Base-by-base conservation (phyloP, 2,888 invertebrate species). In the Tupiocoris notatus region DNA sequence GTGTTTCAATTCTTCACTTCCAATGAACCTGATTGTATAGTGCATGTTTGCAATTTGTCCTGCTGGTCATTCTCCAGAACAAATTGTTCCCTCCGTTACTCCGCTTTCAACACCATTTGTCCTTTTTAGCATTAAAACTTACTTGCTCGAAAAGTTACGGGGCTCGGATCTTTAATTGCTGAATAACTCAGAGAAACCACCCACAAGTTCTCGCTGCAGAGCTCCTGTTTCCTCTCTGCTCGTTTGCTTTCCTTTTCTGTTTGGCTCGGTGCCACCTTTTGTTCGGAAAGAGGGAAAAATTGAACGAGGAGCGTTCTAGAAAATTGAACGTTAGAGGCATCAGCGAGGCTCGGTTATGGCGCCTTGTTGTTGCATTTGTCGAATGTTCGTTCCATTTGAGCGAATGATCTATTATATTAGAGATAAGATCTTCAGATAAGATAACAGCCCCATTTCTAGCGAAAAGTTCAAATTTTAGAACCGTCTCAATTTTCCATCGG, bases 121-220 rank as follows among this genome's bases (percentile, higher is more conserved):
- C 39, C 39, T 39, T 39, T 39, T 39, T 39, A 39, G 54, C 73
- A 62, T 73, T 73, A 73, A 73, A 73, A 73, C 61, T 73, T 73
- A 39, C 54, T 54, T 62, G 73, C 73, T 62, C 54, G 73, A 63
- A 62, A 62, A 73, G 73, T 73, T 73, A 73, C 62, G 73, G 54
- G n/a, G 54, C 54, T 23, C 39, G 39, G 62, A 62, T 63, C 73
- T 73, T 62, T 73, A 73, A 73, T 73, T 73, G 73, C 62, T 73
- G 73, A 61, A 73, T 73, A 73, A 73, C 62, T 73, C 62, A 73
- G 73, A 62, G 54, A 63, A 3, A 62, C 62, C 54, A 6, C 70
- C 3, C 61, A n/a, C n/a, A n/a, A n/a, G 0, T 54, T 24, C 2
- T 56, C 22, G 2, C 67, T n/a, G 3, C 39, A 7, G 39, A 39